Evolutionary conservation across 2,888 invertebrate genomes (phyloP).

Genomic region (Drosophila peninsularis): DNA sequence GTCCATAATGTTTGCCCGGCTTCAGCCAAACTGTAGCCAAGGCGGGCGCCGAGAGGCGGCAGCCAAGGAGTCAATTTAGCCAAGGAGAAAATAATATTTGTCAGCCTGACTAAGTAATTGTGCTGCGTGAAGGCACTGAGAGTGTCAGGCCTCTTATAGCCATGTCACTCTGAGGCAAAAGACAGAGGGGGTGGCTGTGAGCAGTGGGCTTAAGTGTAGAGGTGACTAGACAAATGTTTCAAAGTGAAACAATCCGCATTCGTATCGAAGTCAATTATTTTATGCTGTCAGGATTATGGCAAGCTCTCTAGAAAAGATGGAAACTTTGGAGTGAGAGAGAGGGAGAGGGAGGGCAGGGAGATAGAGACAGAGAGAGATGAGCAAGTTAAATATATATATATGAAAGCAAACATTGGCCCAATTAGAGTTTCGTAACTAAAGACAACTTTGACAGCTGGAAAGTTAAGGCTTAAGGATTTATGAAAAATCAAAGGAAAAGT

Average conservation of each 20-base stretch:
- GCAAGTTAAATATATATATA: background rate
- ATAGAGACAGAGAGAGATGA: background rate
- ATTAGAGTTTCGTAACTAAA: slow-evolving; percentile 1
- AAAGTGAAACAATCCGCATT: slow-evolving; percentile 30
- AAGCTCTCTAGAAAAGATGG: slow-evolving; percentile 33
- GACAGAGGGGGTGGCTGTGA: too few species aligned
- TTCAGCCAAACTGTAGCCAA: slow-evolving; percentile 39
- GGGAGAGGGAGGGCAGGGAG: background rate
- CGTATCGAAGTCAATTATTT: slow-evolving; percentile 49
- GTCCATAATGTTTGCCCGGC: slow-evolving; percentile 68
- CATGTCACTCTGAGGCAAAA: slow-evolving; percentile 43
- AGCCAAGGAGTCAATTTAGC: slow-evolving; percentile 25
- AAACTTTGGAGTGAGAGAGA: slow-evolving; percentile 1
- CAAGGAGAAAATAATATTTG: slow-evolving; percentile 46
- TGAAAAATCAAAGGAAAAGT: background rate
- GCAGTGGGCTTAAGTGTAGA: slow-evolving; percentile 5
- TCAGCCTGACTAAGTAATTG: slow-evolving; percentile 54
- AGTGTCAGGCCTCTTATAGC: slow-evolving; percentile 55
- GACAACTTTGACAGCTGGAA: slow-evolving; percentile 6
- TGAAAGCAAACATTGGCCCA: slow-evolving; percentile 12
- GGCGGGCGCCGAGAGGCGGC: background rate
- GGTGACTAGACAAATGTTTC: slow-evolving; percentile 46
- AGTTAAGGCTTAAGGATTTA: background rate
- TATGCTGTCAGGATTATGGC: slow-evolving; percentile 55
- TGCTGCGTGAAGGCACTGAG: slow-evolving; percentile 1